Conservation (phyloP, 2,113 vertebrate genomes). For the Merops nubicus region DNA sequence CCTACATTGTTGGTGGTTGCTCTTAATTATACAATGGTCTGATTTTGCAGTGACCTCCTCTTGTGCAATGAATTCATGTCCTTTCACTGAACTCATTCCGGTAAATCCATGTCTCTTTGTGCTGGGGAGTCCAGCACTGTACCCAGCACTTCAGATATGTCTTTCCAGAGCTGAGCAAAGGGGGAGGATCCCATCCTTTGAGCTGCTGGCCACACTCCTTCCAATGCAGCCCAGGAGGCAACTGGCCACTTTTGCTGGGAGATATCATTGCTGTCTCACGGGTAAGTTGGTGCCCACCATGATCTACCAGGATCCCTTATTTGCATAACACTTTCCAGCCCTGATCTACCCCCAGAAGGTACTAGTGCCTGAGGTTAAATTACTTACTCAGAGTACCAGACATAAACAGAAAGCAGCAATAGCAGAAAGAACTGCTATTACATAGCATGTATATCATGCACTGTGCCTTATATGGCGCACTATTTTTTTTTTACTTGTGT, state of each 20-base stretch:
- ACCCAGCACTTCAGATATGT: not conserved
- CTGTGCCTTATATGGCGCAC: not conserved
- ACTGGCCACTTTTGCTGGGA: not conserved
- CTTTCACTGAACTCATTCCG: not conserved
- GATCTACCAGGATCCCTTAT: not conserved
- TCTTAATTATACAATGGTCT: not conserved
- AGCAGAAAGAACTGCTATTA: not conserved
- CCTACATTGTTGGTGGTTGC: not conserved
- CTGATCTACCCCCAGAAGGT: accelerated
- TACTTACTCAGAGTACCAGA: not conserved
- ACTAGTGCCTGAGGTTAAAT: not conserved
- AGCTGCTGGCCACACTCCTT: not conserved
- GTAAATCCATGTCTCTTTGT: not conserved
- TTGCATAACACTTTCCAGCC: not conserved
- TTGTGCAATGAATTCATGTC: not conserved
- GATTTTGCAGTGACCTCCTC: not conserved
- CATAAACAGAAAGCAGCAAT: not conserved
- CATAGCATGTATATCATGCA: too few species aligned
- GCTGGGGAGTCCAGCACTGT: not conserved
- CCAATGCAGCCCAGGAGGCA: not conserved
- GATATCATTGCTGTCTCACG: not conserved
- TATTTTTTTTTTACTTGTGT: not conserved
- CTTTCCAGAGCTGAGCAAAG: not conserved
- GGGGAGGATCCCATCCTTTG: not conserved
- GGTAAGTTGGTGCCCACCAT: not conserved